Evolutionary conservation across 2,797 vertebrate species (phyloP), one percentile per base, ranked within the genome.

Genomic region (Arnoldichthys spilopterus): DNA sequence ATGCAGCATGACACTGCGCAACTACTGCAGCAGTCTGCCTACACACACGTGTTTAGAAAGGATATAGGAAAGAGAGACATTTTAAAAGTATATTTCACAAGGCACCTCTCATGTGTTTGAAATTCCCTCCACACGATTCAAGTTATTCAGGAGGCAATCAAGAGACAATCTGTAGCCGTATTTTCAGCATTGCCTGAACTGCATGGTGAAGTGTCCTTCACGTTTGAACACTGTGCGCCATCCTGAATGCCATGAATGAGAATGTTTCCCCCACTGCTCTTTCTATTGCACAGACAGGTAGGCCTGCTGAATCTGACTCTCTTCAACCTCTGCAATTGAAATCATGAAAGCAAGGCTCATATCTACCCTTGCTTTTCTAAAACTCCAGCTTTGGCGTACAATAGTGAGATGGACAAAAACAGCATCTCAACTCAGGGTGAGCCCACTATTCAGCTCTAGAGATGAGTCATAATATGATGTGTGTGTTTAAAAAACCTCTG

Each of bases 401-500:
- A 66, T 69, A 30, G 28, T 9, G 56, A 71, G 74, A 64, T 47
- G 26, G 72, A 72, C 18, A 56, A 63, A 47, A 56, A n/a, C 40
- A 71, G 67, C 58, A 16, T 34, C 16, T 37, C 49, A 11, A 7
- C 74, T 76, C 51, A 26, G 20, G 28, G 45, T 71, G 34, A 20
- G 11, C 28, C 58, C 73, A 71, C 51, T 49, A 30, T 77, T 84
- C 69, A 66, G 22, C 63, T 64, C 34, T 30, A 53, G 43, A 59
- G 40, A 76, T 69, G 80, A 82, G 80, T 75, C 74, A 82, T 22
- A 72, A 70, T 80, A 64, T 56, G 47, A 66, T 75, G 43, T 22
- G 59, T 77, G 63, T 61, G 66, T 79, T 64, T 82, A 69, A 84
- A 79, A 82, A 80, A 64, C 62, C 80, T 82, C 53, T 54, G 18